phyloP scores from a whole-genome alignment of 2,888 invertebrate genomes.

The Athetis lepigone region DNA sequence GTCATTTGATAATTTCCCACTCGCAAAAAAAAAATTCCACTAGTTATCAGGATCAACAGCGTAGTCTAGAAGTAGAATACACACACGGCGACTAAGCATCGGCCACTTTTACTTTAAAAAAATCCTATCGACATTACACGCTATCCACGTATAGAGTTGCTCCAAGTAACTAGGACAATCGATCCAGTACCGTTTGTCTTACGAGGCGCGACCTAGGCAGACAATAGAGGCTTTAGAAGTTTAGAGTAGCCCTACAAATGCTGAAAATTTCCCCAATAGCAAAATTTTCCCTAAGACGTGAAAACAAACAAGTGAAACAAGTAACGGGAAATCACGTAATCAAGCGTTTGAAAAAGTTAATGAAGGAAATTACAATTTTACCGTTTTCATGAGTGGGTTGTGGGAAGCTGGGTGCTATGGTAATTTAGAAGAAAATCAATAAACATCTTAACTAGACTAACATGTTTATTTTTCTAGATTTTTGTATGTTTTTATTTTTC shows the following conservation, averaged over 20 bases:
- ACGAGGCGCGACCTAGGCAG: neutral
- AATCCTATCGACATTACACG: too few species aligned
- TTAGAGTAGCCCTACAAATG: slow-evolving; percentile 38
- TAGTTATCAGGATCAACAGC: too few species aligned
- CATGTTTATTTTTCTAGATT: too few species aligned
- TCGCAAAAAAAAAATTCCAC: too few species aligned
- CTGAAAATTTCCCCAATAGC: slow-evolving; percentile 14
- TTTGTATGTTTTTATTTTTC: too few species aligned
- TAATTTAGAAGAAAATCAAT: neutral
- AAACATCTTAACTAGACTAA: neutral
- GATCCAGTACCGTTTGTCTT: slow-evolving; percentile 20
- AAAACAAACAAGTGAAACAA: too few species aligned
- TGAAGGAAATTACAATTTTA: neutral
- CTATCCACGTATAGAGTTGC: neutral
- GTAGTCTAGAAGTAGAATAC: too few species aligned
- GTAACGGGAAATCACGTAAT: neutral
- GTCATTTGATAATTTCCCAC: too few species aligned
- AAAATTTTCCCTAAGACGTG: too few species aligned
- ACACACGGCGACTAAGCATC: neutral
- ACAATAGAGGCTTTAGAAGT: slow-evolving; percentile 24
- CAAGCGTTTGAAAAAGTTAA: neutral
- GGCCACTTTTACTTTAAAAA: neutral
- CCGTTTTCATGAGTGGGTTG: neutral
- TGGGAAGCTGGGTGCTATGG: neutral
- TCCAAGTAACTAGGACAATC: slow-evolving; percentile 38